Evolutionary conservation across 1,140 invertebrate species (phyloP).

Genomic region (Psix sp.): DNA sequence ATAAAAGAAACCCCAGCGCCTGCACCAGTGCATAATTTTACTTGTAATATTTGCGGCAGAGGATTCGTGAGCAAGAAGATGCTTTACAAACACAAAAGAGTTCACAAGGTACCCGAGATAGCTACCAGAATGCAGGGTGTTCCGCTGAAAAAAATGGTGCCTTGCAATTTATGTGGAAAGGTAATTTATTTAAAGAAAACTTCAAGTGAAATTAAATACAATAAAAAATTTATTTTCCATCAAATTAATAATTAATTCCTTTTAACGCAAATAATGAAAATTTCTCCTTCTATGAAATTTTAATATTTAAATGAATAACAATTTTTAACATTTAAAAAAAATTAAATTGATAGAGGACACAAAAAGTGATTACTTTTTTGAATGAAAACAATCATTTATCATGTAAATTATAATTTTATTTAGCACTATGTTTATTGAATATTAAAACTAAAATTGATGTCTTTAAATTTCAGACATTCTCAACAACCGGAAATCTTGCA

Average conservation of each 20-base stretch:
- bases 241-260: too few species aligned
- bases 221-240: too few species aligned
- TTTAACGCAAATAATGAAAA: too few species aligned
- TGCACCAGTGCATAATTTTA: constrained; percentile 65
- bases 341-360: too few species aligned
- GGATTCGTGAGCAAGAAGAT: constrained; percentile 75
- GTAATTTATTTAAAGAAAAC: background rate
- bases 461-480: constrained; percentile 71
- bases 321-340: too few species aligned
- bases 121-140: constrained; percentile 56
- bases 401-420: too few species aligned
- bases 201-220: background rate
- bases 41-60: constrained; percentile 80
- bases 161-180: constrained; percentile 77
- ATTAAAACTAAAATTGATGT: too few species aligned
- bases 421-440: too few species aligned
- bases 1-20: constrained; percentile 9
- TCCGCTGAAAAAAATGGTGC: constrained; percentile 68
- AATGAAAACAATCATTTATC: too few species aligned
- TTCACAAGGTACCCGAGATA: constrained; percentile 65
- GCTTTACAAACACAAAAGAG: constrained; percentile 77
- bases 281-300: too few species aligned
- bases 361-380: too few species aligned
- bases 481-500: constrained; percentile 73
- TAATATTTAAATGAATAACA: too few species aligned